Evolutionary conservation across 37 sponge, comb jelly and placozoan species (phyloP).

Genomic region (Aplysina aerophoba): DNA sequence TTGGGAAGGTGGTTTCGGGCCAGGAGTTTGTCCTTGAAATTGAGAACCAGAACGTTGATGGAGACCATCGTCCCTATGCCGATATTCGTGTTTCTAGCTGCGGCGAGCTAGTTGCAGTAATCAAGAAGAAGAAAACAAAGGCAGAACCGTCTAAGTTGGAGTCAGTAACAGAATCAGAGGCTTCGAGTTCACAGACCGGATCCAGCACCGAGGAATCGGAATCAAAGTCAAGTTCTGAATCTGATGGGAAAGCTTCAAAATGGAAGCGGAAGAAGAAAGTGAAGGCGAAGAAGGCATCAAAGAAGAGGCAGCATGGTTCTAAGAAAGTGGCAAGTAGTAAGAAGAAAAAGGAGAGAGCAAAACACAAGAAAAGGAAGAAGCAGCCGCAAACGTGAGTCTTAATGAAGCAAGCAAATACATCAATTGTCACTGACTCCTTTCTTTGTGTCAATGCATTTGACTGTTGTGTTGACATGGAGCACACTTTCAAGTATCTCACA

Average conservation of each 20-base stretch:
- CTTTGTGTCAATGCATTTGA: no score
- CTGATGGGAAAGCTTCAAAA: slow-evolving; percentile 35
- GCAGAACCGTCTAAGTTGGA: slow-evolving; percentile 41
- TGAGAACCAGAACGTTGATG: slow-evolving; percentile 87
- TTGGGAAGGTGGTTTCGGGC: slow-evolving; percentile 89
- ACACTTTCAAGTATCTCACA: no score
- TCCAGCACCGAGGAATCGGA: slow-evolving; percentile 27
- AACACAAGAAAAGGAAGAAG: slow-evolving; percentile 32
- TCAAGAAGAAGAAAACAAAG: slow-evolving; percentile 27
- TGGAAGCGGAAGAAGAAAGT: slow-evolving; percentile 23
- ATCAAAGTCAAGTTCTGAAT: background rate
- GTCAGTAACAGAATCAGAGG: slow-evolving; percentile 18
- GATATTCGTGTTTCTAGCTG: slow-evolving; percentile 86
- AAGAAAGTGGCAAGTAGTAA: slow-evolving; percentile 6
- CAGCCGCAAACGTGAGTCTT: background rate
- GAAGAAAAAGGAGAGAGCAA: slow-evolving; percentile 38
- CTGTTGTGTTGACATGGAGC: no score
- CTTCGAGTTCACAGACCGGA: background rate
- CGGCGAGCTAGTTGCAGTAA: slow-evolving; percentile 80
- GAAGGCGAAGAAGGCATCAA: slow-evolving; percentile 33
- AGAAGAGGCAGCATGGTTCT: slow-evolving; percentile 7
- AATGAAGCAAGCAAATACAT: no score
- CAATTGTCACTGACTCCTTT: no score
- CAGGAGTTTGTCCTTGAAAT: slow-evolving; percentile 79
- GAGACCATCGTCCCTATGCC: slow-evolving; percentile 83